A percentile compares a stretch with the other conserved stretches of the same genome.
Conservation (phyloP, 2,888 invertebrate genomes). For the Thumatha senex region DNA sequence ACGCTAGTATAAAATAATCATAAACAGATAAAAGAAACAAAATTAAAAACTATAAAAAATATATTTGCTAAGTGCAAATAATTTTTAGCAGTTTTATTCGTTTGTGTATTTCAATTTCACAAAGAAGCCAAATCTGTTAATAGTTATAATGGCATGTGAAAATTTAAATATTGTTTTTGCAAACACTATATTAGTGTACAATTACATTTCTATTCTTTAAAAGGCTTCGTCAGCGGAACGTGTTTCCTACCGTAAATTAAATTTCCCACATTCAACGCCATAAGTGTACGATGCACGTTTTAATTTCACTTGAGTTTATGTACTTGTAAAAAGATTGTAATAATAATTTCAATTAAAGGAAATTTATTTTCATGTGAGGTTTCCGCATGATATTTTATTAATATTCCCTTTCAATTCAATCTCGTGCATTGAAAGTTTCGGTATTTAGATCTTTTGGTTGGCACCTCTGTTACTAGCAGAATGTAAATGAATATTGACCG, state of each 20-base stretch:
- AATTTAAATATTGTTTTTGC: constrained; percentile 19
- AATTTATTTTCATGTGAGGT: neutral
- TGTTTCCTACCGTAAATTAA: constrained; percentile 42
- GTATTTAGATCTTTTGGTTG: no score
- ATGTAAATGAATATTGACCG: no score
- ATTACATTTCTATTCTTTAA: constrained; percentile 43
- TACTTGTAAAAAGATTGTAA: constrained; percentile 9
- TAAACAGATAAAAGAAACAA: no score
- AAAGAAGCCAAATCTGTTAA: neutral
- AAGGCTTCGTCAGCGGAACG: constrained; percentile 25
- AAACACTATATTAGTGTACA: constrained; percentile 18
- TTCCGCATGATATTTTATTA: neutral
- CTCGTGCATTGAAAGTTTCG: no score
- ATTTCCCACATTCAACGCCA: constrained; percentile 35
- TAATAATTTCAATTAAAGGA: constrained; percentile 6
- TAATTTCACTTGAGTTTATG: constrained; percentile 25
- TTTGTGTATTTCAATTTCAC: no score
- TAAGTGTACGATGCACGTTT: constrained; percentile 34
- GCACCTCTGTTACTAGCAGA: neutral
- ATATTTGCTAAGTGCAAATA: no score
- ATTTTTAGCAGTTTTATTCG: neutral
- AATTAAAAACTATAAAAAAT: no score
- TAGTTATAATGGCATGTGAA: constrained; percentile 4
- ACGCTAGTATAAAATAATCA: no score
- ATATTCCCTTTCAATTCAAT: neutral